phyloP scores from a whole-genome alignment of 2,888 invertebrate genomes.

The Tridacna crocea region DNA sequence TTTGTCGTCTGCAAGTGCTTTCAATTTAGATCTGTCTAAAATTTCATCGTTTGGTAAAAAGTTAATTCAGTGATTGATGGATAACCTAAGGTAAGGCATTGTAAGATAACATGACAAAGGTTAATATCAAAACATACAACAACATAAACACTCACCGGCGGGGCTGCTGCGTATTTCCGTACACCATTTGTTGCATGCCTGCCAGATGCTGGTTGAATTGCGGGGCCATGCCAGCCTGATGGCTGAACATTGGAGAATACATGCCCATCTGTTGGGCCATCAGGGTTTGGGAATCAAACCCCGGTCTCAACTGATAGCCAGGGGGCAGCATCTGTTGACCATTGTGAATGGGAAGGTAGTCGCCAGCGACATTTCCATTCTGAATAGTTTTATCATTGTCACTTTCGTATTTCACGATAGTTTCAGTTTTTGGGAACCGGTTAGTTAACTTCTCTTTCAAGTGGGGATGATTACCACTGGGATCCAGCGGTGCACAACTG shows the following conservation, averaged over 20 bases:
- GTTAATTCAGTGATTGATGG: neutral
- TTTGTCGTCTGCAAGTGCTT: too few relatives aligned
- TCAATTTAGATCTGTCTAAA: too few relatives aligned
- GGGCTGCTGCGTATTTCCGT: conserved; percentile 34
- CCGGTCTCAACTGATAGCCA: conserved; percentile 7
- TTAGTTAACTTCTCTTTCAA: conserved; percentile 77
- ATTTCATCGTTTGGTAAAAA: too few relatives aligned
- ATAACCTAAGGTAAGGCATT: neutral
- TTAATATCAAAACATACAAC: neutral
- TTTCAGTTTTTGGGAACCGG: conserved; percentile 75
- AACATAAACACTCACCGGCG: conserved; percentile 3
- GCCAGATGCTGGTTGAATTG: conserved; percentile 69
- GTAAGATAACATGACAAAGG: neutral
- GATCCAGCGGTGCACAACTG: conserved; percentile 7
- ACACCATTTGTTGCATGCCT: conserved; percentile 70
- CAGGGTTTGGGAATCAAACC: conserved; percentile 22
- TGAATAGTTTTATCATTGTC: conserved; percentile 1
- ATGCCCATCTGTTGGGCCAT: conserved; percentile 39
- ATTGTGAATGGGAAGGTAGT: conserved; percentile 2
- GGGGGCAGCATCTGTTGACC: neutral
- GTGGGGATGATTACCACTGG: conserved; percentile 44
- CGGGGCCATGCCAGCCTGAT: conserved; percentile 36
- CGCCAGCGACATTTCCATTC: conserved; percentile 22
- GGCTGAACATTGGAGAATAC: conserved; percentile 46
- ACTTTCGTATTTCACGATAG: conserved; percentile 33